Base-by-base conservation (phyloP, 2,113 vertebrate genomes). In the Origma solitaria region DNA sequence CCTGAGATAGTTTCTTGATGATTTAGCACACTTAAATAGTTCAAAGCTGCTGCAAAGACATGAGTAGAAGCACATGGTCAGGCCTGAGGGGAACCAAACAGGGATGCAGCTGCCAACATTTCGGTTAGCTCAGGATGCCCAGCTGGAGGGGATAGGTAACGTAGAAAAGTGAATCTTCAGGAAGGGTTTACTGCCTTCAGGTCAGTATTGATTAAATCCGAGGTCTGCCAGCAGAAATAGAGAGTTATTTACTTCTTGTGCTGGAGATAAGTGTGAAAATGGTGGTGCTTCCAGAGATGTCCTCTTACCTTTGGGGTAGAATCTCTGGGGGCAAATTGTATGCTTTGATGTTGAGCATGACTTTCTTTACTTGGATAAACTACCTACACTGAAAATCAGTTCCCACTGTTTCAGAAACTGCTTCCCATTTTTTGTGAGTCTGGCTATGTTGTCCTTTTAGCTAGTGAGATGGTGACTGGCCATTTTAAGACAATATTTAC, bases 1-100 rank as follows among this genome's bases (percentile, higher is more conserved):
- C 72, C 82, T 58, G 79, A 81, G 92, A 92, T 84, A n/a, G 88
- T 90, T 95, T 95, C 90, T 85, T 4, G 21, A 40, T 90, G 92
- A 91, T 96, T 95, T 90, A 90, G 82, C 54, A 1, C 62, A 68
- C 90, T 88, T 79, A 77, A 96, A 77, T 92, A 83, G 75, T 93
- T 95, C 62, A 93, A 77, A 93, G 90, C 86, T 86, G 82, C 51
- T 92, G 79, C 86, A 81, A 69, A 84, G 84, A 57, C 85, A 76
- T 3, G 20, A 94, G 90, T 57, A 61, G 90, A 69, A 96, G 84
- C 92, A 93, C 71, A 90, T 64, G 92, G 90, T 79, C 44, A 23
- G 38, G 82, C 85, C 75, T 40, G 44, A 72, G 88, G 82, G 82
- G 37, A 92, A 33, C 42, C 0, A 0, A 93, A 33, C 18, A 38